A percentile compares a stretch with the other conserved stretches of the same genome.
Evolutionary conservation across 2,113 vertebrate species (phyloP).

Genomic region (Lathamus discolor): DNA sequence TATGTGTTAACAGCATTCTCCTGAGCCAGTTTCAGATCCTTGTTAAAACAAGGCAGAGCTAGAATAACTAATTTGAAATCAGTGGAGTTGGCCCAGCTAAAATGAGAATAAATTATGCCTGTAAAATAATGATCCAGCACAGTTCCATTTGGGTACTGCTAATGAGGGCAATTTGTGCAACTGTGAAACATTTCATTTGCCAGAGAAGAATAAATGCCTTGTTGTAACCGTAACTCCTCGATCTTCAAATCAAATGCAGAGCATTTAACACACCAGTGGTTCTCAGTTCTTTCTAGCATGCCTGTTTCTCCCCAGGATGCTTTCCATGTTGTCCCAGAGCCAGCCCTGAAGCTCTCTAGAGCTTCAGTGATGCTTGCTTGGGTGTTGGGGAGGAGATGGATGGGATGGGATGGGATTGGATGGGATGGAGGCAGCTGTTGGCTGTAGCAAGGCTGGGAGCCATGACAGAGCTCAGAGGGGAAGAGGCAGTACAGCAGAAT

Average conservation of each 20-base stretch:
- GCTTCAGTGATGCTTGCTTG: not conserved
- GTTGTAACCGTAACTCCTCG: not conserved
- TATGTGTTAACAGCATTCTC: not conserved
- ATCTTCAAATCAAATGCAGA: not conserved
- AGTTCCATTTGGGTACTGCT: conserved; percentile 6
- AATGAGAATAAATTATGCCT: not conserved
- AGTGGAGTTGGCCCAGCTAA: not conserved
- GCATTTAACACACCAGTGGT: not conserved
- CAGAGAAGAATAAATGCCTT: not conserved
- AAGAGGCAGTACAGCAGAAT: not conserved
- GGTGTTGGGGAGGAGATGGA: not conserved
- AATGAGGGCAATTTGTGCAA: not conserved
- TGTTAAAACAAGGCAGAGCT: not conserved
- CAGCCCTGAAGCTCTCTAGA: not conserved
- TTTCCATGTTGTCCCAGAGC: not conserved
- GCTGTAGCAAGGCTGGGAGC: not conserved
- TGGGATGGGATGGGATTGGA: not conserved
- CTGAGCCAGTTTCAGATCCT: not conserved
- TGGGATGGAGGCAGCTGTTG: not conserved
- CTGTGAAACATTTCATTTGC: not conserved
- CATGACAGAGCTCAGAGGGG: not conserved
- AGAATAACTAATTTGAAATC: not conserved
- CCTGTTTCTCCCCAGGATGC: not conserved
- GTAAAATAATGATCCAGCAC: not conserved
- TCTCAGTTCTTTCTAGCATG: not conserved